Conservation (phyloP, 2,113 vertebrate species). For the Carassius gibelio region DNA sequence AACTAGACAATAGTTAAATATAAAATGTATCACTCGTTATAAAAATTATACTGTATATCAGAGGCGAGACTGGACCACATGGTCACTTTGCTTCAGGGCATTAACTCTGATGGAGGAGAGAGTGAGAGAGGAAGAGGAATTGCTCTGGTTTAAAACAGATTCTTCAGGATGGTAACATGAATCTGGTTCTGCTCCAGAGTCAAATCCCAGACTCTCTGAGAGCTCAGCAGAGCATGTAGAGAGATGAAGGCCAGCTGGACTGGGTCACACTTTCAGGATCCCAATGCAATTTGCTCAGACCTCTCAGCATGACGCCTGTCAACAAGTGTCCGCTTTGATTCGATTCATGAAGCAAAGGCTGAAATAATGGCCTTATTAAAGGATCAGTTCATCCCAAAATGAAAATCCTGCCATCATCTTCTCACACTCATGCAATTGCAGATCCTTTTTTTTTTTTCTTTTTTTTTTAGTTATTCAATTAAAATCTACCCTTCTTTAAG, state of each 20-base stretch:
- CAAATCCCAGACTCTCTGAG: not conserved
- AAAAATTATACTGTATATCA: not conserved
- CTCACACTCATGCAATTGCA: not conserved
- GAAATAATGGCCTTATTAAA: not conserved
- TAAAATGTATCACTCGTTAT: not conserved
- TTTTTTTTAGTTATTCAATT: not conserved
- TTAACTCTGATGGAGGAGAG: not conserved
- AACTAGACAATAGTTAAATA: not conserved
- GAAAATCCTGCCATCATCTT: not conserved
- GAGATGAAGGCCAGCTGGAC: not conserved
- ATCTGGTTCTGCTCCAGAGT: constrained; percentile 7
- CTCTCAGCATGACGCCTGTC: not conserved
- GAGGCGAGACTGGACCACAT: not conserved
- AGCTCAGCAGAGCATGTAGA: constrained; percentile 22
- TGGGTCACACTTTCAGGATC: not conserved
- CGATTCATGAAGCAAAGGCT: not conserved
- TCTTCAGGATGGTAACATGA: not conserved
- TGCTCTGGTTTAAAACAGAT: not conserved
- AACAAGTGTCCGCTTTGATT: constrained; percentile 5
- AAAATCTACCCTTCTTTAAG: not conserved
- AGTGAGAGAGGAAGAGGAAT: too few species aligned
- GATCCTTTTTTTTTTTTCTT: too few species aligned
- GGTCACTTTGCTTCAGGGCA: not conserved
- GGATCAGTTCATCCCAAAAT: not conserved
- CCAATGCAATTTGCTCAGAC: constrained; percentile 11